Evolutionary conservation across 1,140 invertebrate species (phyloP).

Genomic region (Lepidurus packardi): DNA sequence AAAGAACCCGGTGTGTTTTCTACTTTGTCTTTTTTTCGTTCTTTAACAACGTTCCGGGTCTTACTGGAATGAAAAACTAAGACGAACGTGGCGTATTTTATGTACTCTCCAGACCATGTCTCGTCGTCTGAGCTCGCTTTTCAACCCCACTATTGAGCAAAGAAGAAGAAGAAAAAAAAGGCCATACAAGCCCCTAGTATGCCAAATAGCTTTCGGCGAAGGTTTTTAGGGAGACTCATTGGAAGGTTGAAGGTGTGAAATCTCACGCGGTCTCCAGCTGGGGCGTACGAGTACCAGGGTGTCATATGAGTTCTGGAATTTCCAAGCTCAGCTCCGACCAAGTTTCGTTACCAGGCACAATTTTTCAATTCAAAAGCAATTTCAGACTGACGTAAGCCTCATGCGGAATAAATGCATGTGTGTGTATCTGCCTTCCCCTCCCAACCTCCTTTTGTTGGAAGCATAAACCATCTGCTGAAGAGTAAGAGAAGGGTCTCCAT

Average conservation of each 20-base stretch:
- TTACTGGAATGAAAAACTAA: not conserved
- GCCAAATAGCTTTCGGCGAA: not conserved
- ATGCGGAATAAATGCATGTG: not conserved
- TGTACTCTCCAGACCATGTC: not conserved
- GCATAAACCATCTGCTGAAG: conserved; percentile 1
- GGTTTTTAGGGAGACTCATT: not conserved
- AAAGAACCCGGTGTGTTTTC: not conserved
- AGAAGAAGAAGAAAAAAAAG: not conserved
- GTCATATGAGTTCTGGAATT: not conserved
- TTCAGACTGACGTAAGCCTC: not conserved
- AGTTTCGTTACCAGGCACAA: not conserved
- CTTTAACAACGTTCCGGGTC: not conserved
- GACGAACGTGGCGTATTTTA: not conserved
- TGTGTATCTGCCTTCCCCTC: not conserved
- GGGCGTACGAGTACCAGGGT: not conserved
- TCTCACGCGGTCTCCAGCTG: conserved; percentile 4
- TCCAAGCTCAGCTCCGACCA: not conserved
- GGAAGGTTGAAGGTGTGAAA: conserved; percentile 1
- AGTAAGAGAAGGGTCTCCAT: not conserved
- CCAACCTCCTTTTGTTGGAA: not conserved
- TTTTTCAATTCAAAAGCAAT: not conserved
- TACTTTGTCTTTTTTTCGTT: not conserved
- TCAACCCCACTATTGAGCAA: not conserved
- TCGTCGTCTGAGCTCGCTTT: not conserved
- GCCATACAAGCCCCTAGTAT: not conserved